phyloP scores from a whole-genome alignment of 35 echinoderm and acorn worm species.

The Lytechinus pictus region DNA sequence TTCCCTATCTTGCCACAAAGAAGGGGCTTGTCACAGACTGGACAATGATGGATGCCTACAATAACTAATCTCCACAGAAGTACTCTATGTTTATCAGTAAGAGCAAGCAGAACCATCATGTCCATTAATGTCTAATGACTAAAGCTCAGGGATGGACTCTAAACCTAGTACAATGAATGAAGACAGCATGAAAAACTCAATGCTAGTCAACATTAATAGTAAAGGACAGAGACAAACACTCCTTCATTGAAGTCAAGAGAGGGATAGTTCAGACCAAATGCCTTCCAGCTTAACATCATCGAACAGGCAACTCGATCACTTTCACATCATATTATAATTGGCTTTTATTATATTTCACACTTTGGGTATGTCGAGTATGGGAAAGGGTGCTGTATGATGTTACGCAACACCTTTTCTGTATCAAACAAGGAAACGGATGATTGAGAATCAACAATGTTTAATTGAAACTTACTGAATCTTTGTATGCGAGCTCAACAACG shows the following conservation, averaged over 20 bases:
- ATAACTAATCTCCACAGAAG: not conserved
- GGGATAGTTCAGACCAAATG: conserved; percentile 50
- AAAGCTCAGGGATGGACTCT: conserved; percentile 17
- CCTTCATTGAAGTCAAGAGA: not conserved
- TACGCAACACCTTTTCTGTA: too few species aligned
- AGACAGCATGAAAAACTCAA: not conserved
- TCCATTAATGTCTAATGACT: conserved; percentile 9
- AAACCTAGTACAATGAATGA: not conserved
- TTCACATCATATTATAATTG: too few species aligned
- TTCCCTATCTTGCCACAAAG: not conserved
- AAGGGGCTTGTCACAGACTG: conserved; percentile 26
- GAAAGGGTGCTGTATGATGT: too few species aligned
- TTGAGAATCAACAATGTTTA: too few species aligned
- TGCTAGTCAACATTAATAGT: not conserved
- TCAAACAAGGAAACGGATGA: too few species aligned
- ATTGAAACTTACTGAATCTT: conserved; percentile 84
- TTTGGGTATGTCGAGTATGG: too few species aligned
- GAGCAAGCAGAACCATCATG: not conserved
- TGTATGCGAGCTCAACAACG: conserved; percentile 90
- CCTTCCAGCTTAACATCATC: conserved; percentile 47
- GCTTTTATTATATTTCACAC: too few species aligned
- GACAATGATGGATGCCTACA: not conserved
- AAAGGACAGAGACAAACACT: not conserved
- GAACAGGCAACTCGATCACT: not conserved
- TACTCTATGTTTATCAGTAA: not conserved